phyloP scores from a whole-genome alignment of 2,113 vertebrate genomes.

The Grammomys surdaster region DNA sequence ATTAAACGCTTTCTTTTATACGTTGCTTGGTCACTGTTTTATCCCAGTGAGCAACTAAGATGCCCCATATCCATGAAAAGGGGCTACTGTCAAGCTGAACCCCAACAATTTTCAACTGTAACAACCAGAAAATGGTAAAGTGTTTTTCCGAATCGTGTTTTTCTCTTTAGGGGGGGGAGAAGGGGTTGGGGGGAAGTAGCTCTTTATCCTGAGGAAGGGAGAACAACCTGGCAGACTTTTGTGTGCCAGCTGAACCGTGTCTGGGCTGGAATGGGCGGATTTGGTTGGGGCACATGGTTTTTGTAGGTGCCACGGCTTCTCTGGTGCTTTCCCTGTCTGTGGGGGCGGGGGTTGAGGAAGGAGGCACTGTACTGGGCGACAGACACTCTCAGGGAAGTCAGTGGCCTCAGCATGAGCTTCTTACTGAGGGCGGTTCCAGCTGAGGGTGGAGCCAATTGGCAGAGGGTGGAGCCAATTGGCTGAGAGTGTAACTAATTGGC shows the following conservation, averaged over 20 bases:
- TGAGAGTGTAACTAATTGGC: too few relatives aligned
- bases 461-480: too few relatives aligned
- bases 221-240: background rate
- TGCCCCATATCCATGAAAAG: background rate
- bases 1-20: background rate
- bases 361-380: background rate
- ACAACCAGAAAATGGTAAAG: constrained; percentile 11
- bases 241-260: background rate
- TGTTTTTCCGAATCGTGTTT: background rate
- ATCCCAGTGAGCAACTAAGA: background rate
- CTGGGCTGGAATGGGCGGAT: background rate
- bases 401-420: background rate
- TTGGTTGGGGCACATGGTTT: background rate
- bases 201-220: background rate
- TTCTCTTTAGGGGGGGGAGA: background rate
- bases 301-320: background rate
- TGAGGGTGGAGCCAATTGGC: background rate
- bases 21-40: background rate
- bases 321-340: background rate
- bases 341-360: background rate
- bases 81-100: background rate
- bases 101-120: background rate
- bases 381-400: background rate
- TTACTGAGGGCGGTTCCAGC: background rate
- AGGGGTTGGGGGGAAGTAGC: background rate